These are phyloP conservation scores for Meandrina meandrites DNA, from an alignment of 92 coral and sea anemone species.

Conservation along the genomic window DNA sequence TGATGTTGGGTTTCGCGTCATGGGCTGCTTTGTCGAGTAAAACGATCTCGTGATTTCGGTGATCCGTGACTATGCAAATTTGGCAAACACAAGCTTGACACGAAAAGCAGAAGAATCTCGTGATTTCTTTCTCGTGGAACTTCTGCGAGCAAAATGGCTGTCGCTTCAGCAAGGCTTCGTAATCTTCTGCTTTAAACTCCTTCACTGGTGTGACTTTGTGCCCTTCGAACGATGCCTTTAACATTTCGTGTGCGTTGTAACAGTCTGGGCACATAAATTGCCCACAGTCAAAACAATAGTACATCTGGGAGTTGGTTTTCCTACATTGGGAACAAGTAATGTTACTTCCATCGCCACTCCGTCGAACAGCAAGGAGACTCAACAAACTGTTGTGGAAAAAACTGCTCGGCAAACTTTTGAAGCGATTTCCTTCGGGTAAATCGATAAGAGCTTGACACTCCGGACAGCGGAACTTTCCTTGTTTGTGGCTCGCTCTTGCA, in stretches of 20 bases:
- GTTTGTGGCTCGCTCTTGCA: no score
- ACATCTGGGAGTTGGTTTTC: not conserved
- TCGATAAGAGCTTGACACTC: no score
- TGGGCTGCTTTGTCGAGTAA: not conserved
- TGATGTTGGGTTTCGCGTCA: not conserved
- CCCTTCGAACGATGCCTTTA: not conserved
- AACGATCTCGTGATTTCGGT: not conserved
- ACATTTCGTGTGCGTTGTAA: not conserved
- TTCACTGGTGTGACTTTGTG: not conserved
- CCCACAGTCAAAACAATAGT: conserved; percentile 7
- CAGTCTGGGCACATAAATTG: conserved; percentile 9
- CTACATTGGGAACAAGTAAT: not conserved
- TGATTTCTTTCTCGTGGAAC: not conserved
- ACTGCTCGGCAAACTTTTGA: not conserved
- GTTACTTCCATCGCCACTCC: not conserved
- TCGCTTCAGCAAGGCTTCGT: conserved; percentile 3
- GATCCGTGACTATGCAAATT: conserved; percentile 1
- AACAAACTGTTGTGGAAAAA: conserved; percentile 14
- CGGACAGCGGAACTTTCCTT: no score
- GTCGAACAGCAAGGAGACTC: conserved; percentile 10
- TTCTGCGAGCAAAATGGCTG: not conserved
- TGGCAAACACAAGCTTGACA: conserved; percentile 4
- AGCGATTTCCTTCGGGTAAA: not conserved
- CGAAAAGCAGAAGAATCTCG: not conserved
- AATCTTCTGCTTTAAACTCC: conserved; percentile 9